Evolutionary conservation across 2,797 vertebrate species (phyloP).

Genomic region (Channa striata): DNA sequence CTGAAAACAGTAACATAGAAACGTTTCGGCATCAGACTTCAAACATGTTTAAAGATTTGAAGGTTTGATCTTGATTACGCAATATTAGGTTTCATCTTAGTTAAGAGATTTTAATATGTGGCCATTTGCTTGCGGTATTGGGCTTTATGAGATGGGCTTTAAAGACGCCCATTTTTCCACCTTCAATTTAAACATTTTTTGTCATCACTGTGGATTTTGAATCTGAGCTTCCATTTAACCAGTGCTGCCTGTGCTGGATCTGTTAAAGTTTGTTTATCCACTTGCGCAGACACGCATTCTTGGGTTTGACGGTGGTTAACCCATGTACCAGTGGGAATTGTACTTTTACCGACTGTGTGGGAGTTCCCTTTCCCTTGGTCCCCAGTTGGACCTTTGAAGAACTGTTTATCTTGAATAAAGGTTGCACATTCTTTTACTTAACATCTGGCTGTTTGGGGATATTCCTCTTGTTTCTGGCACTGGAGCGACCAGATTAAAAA

Average conservation of each 20-base stretch:
- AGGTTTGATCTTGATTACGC: conserved; percentile 1
- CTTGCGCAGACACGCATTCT: background rate
- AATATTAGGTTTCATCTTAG: background rate
- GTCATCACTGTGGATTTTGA: background rate
- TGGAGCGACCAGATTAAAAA: background rate
- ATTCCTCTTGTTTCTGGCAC: conserved; percentile 1
- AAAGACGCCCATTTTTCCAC: too few relatives aligned
- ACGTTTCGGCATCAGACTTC: conserved; percentile 15
- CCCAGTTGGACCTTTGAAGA: conserved; percentile 12
- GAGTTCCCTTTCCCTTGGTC: background rate
- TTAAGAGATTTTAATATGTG: background rate
- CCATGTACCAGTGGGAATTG: conserved; percentile 10
- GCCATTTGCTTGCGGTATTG: background rate
- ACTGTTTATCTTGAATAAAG: conserved; percentile 15
- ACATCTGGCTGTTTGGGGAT: background rate
- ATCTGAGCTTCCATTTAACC: background rate
- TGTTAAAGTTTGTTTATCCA: conserved; percentile 2
- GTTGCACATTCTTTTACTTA: conserved; percentile 9
- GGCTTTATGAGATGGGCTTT: too few relatives aligned
- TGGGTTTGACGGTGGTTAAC: conserved; percentile 15
- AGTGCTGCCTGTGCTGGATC: background rate
- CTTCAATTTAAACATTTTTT: too few relatives aligned
- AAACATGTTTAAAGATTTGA: background rate
- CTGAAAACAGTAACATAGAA: conserved; percentile 15
- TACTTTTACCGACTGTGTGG: conserved; percentile 6